Evolutionary conservation across 2,888 invertebrate genomes (phyloP).

Genomic region (Nemapogon koenigi): DNA sequence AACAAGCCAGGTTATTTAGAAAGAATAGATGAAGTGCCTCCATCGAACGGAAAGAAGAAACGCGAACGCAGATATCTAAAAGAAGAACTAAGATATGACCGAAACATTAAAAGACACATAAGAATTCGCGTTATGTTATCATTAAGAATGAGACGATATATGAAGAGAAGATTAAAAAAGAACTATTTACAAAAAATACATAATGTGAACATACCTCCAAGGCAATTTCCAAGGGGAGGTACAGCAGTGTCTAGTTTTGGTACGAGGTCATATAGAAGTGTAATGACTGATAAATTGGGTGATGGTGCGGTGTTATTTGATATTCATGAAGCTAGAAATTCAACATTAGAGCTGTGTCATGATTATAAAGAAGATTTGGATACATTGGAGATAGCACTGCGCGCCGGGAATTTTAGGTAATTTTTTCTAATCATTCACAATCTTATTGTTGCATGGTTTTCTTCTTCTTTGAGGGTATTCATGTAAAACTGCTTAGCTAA

Average conservation of each 20-base stretch:
- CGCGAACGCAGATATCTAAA: slow-evolving; percentile 44
- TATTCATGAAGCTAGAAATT: slow-evolving; percentile 53
- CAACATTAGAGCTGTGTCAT: slow-evolving; percentile 51
- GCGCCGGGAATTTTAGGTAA: slow-evolving; percentile 63
- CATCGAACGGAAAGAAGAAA: slow-evolving; percentile 24
- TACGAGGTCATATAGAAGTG: slow-evolving; percentile 46
- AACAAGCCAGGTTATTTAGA: slow-evolving; percentile 27
- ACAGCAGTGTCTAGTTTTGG: slow-evolving; percentile 46
- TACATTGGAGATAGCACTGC: slow-evolving; percentile 51
- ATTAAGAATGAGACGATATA: slow-evolving; percentile 65
- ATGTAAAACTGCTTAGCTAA: no score
- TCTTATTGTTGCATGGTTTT: no score
- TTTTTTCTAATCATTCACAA: no score
- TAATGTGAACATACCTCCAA: slow-evolving; percentile 36
- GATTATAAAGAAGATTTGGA: slow-evolving; percentile 54
- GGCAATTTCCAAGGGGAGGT: slow-evolving; percentile 39
- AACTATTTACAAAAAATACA: slow-evolving; percentile 26
- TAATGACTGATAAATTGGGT: slow-evolving; percentile 44
- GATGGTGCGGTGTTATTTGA: slow-evolving; percentile 53
- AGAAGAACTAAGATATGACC: slow-evolving; percentile 59
- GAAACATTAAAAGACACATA: slow-evolving; percentile 69
- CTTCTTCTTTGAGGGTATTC: no score
- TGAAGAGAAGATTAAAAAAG: slow-evolving; percentile 41
- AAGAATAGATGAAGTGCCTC: slow-evolving; percentile 46
- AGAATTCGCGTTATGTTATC: slow-evolving; percentile 72